These are phyloP conservation scores for Tokudaia tokunoshimensis DNA, from an alignment of 2,797 vertebrate genomes.

Conservation along the genomic window DNA sequence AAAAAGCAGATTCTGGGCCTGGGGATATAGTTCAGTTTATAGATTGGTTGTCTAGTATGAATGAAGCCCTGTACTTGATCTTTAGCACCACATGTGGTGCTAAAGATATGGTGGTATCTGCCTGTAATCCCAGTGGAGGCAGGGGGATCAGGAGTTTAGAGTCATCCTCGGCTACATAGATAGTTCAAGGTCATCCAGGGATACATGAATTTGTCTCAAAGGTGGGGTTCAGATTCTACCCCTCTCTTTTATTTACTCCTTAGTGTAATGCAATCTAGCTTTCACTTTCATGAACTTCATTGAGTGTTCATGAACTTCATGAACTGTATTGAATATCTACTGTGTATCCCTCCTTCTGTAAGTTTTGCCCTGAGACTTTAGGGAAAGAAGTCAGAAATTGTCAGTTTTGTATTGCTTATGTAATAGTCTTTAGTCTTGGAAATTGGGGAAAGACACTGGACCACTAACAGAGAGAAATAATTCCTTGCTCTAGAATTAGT, in stretches of 20 bases:
- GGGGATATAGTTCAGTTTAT: not conserved
- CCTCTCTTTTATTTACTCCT: not conserved
- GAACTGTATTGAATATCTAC: conserved; percentile 18
- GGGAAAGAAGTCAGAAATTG: not conserved
- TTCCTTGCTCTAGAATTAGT: not conserved
- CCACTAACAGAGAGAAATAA: not conserved
- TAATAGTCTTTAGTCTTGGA: not conserved
- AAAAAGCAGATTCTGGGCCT: not conserved
- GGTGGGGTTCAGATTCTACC: not conserved
- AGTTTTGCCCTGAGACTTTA: not conserved
- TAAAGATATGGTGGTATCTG: not conserved
- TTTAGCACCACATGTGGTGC: not conserved
- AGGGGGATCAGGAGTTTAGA: not conserved
- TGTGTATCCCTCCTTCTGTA: not conserved
- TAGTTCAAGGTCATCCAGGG: not conserved
- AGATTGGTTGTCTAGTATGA: not conserved
- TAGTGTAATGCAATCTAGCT: not conserved
- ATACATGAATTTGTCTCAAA: not conserved
- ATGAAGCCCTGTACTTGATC: not conserved
- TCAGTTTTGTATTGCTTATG: not conserved
- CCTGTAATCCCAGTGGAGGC: not conserved
- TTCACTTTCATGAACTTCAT: not conserved
- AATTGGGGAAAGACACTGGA: not conserved
- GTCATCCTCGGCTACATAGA: not conserved
- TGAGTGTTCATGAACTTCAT: not conserved